Conservation (phyloP, 2,113 vertebrate genomes). For the Numida meleagris region DNA sequence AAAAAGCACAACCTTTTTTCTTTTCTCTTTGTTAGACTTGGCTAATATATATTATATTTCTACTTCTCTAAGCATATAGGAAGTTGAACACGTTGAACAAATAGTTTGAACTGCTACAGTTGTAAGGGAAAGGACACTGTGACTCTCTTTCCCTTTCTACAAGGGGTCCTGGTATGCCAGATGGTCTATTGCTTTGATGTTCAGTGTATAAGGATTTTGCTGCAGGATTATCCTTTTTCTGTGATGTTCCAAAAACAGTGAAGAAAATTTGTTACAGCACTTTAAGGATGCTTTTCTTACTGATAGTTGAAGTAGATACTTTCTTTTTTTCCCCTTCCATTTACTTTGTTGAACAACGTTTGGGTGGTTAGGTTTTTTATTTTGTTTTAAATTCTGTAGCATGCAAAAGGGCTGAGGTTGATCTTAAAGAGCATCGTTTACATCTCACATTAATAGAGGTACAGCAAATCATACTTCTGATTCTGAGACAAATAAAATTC, state of each 20-base stretch:
- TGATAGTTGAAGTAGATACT: neutral
- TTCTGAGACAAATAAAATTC: neutral
- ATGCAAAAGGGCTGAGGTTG: neutral
- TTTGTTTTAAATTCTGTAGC: neutral
- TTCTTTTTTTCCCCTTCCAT: neutral
- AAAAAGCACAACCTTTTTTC: neutral
- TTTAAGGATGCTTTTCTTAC: neutral
- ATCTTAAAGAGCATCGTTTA: neutral
- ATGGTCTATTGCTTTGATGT: neutral
- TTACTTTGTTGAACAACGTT: neutral
- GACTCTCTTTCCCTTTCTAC: neutral
- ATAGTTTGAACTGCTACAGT: neutral
- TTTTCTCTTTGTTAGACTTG: neutral
- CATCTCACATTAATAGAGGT: neutral
- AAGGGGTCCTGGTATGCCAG: neutral
- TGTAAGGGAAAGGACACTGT: neutral
- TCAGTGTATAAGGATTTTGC: neutral
- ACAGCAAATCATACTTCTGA: neutral
- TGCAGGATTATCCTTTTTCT: neutral
- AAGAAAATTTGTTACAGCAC: neutral
- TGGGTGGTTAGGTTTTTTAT: neutral
- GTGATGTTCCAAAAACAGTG: neutral
- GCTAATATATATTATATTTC: neutral
- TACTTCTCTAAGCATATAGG: neutral
- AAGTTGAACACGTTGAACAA: neutral